Evolutionary conservation across 2,113 vertebrate genomes (phyloP).

Genomic region (Cairina moschata): DNA sequence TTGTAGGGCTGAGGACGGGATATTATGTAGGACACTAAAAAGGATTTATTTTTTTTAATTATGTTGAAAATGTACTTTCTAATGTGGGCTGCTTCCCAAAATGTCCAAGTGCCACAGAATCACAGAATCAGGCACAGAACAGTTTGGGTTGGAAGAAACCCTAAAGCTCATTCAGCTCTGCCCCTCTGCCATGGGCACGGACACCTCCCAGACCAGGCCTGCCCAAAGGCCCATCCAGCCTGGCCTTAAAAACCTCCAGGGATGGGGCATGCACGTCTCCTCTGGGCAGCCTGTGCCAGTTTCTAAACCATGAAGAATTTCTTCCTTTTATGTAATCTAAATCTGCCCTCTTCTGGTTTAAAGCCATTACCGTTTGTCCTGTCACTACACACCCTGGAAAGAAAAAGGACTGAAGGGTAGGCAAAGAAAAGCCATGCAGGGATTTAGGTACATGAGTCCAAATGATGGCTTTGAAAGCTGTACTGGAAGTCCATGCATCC

Average conservation of each 20-base stretch:
- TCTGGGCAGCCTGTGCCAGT: background rate
- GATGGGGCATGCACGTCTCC: background rate
- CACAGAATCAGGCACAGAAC: background rate
- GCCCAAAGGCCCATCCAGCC: background rate
- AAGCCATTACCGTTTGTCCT: background rate
- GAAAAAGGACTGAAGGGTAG: background rate
- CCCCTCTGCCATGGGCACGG: too few relatives aligned
- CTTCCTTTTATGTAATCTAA: background rate
- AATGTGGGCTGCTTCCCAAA: accelerated
- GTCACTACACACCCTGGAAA: background rate
- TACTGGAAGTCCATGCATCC: background rate
- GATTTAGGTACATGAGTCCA: background rate
- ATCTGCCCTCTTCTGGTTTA: background rate
- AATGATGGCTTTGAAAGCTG: background rate
- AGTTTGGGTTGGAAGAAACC: too few relatives aligned
- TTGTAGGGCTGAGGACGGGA: background rate
- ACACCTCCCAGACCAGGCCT: background rate
- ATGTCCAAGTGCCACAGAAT: background rate
- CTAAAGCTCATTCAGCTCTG: too few relatives aligned
- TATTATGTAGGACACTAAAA: background rate
- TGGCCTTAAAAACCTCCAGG: background rate
- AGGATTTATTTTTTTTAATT: background rate
- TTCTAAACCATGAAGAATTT: background rate
- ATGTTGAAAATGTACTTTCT: background rate
- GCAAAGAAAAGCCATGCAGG: background rate